Evolutionary conservation across 1,140 invertebrate species (phyloP).

Genomic region (Andricus grossulariae): DNA sequence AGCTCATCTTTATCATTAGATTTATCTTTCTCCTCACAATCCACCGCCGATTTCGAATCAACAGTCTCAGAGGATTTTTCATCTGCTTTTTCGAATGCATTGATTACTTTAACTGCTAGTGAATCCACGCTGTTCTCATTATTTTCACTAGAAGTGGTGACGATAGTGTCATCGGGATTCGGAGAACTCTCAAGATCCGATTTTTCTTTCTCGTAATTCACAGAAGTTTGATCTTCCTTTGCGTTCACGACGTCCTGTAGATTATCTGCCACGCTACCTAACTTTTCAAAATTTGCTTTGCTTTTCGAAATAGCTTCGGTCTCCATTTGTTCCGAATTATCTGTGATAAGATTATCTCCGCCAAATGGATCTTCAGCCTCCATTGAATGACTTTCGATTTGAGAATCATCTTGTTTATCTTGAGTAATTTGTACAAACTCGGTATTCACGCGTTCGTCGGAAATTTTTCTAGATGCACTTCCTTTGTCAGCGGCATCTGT

Average conservation of each 20-base stretch:
- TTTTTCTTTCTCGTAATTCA: slow-evolving; percentile 31
- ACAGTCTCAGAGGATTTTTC: slow-evolving; percentile 21
- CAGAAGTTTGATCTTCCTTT: slow-evolving; percentile 36
- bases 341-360: slow-evolving; percentile 61
- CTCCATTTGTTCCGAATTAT: slow-evolving; percentile 61
- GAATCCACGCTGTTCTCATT: not conserved
- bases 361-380: slow-evolving; percentile 74
- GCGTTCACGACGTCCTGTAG: slow-evolving; percentile 61
- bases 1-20: slow-evolving; percentile 6
- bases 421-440: slow-evolving; percentile 72
- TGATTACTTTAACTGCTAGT: not conserved
- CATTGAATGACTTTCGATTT: slow-evolving; percentile 66
- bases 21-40: slow-evolving; percentile 16
- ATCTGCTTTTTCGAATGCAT: not conserved
- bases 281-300: slow-evolving; percentile 58
- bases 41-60: slow-evolving; percentile 25
- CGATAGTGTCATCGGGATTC: not conserved
- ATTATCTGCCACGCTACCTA: slow-evolving; percentile 64
- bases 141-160: not conserved
- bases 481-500: slow-evolving; percentile 47
- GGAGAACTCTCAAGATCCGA: not conserved
- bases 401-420: slow-evolving; percentile 70
- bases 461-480: slow-evolving; percentile 45
- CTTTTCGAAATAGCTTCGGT: slow-evolving; percentile 54
- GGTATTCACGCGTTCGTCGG: slow-evolving; percentile 63